phyloP scores from a whole-genome alignment of 2,888 invertebrate species.

The Aricia artaxerxes region DNA sequence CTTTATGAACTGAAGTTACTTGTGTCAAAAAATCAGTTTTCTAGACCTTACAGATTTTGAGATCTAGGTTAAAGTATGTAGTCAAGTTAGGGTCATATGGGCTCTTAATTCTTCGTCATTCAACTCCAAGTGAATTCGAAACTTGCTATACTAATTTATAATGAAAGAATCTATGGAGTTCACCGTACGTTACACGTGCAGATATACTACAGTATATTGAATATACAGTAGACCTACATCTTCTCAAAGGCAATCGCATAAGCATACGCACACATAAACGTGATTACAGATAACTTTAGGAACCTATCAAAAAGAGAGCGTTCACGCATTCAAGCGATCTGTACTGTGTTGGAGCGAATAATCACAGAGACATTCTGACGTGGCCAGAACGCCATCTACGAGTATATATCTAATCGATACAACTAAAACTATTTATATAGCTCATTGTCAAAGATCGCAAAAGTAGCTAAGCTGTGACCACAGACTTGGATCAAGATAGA shows the following conservation, averaged over 20 bases:
- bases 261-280: neutral
- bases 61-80: too few relatives aligned
- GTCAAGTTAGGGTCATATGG: too few relatives aligned
- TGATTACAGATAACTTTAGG: neutral
- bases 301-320: too few relatives aligned
- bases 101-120: neutral
- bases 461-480: neutral
- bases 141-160: neutral
- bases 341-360: too few relatives aligned
- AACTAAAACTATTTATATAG: too few relatives aligned
- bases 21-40: too few relatives aligned
- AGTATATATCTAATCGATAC: too few relatives aligned
- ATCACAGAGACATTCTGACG: neutral
- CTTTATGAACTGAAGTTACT: too few relatives aligned
- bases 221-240: neutral
- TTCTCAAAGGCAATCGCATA: neutral
- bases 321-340: neutral
- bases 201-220: neutral
- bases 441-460: neutral
- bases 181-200: neutral
- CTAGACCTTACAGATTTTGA: too few relatives aligned
- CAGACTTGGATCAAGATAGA: too few relatives aligned
- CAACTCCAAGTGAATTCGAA: neutral
- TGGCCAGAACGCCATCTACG: neutral
- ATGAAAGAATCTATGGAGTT: neutral